Percentiles rank a stretch among this genome's conserved stretches.
Evolutionary conservation across 2,113 vertebrate genomes (phyloP).

Genomic region (Abramis brama): DNA sequence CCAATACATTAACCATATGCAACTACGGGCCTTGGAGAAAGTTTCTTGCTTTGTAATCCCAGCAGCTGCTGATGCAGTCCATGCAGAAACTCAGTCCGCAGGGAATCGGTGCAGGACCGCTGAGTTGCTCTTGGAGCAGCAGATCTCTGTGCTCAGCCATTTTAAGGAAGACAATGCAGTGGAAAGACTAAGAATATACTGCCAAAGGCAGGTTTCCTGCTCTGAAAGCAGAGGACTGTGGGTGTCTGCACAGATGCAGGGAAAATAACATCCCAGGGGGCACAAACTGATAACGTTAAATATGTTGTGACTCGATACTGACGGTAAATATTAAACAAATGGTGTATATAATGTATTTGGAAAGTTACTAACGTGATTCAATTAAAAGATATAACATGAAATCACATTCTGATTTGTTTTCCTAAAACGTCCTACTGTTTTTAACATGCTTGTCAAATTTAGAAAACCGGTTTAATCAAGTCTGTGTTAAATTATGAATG

Average conservation of each 20-base stretch:
- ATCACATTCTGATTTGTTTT: too few species aligned
- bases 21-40: not conserved
- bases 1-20: not conserved
- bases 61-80: conserved; percentile 67
- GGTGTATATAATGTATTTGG: not conserved
- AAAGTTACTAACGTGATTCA: not conserved
- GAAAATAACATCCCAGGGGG: conserved; percentile 1
- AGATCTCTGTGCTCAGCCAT: conserved; percentile 19
- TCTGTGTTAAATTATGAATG: too few species aligned
- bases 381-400: not conserved
- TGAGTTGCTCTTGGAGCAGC: conserved; percentile 35
- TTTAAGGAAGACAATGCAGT: conserved; percentile 3
- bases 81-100: conserved; percentile 72
- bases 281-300: not conserved
- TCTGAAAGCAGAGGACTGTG: not conserved
- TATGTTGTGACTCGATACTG: not conserved
- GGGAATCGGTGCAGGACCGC: conserved; percentile 20
- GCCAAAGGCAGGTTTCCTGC: conserved; percentile 2
- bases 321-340: not conserved
- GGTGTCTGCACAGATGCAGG: not conserved
- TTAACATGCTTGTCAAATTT: not conserved
- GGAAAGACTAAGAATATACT: not conserved
- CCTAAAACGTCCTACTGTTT: not conserved
- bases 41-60: conserved; percentile 48
- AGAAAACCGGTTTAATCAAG: not conserved